phyloP scores from a whole-genome alignment of 1,140 invertebrate genomes.

The Amphibalanus amphitrite region DNA sequence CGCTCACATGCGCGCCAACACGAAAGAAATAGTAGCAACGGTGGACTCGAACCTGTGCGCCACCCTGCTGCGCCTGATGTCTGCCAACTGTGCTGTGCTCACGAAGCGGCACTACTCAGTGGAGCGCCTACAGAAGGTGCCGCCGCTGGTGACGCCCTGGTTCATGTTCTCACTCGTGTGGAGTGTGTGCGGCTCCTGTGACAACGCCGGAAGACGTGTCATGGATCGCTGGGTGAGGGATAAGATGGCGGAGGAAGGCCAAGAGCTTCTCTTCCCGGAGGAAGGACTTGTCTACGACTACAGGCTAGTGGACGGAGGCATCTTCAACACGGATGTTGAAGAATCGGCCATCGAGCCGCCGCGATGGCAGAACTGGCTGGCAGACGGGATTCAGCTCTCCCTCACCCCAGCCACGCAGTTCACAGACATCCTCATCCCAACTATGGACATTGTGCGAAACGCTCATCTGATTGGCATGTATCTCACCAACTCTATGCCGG shows the following conservation, averaged over 20 bases:
- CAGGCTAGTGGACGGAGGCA: slow-evolving; percentile 59
- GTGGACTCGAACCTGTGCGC: neutral
- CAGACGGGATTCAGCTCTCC: neutral
- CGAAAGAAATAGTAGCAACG: neutral
- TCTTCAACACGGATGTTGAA: neutral
- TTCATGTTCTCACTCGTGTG: slow-evolving; percentile 66
- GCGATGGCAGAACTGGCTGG: neutral
- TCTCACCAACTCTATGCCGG: slow-evolving; percentile 37
- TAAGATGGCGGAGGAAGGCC: slow-evolving; percentile 25
- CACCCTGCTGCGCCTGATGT: slow-evolving; percentile 2
- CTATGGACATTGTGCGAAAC: slow-evolving; percentile 72
- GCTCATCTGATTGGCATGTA: slow-evolving; percentile 56
- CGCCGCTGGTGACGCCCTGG: slow-evolving; percentile 29
- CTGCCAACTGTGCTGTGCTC: slow-evolving; percentile 10
- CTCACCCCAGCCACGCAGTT: slow-evolving; percentile 14
- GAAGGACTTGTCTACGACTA: slow-evolving; percentile 73
- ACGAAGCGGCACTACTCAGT: neutral
- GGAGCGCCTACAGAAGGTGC: slow-evolving; percentile 14
- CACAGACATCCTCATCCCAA: slow-evolving; percentile 71
- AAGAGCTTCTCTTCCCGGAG: slow-evolving; percentile 42
- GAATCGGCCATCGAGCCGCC: neutral
- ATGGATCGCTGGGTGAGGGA: neutral
- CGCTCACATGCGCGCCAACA: slow-evolving; percentile 2
- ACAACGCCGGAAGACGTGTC: slow-evolving; percentile 26
- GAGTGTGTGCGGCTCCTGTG: slow-evolving; percentile 69